phyloP scores from a whole-genome alignment of 2,113 vertebrate species.

The Microcebus lehilahytsara region DNA sequence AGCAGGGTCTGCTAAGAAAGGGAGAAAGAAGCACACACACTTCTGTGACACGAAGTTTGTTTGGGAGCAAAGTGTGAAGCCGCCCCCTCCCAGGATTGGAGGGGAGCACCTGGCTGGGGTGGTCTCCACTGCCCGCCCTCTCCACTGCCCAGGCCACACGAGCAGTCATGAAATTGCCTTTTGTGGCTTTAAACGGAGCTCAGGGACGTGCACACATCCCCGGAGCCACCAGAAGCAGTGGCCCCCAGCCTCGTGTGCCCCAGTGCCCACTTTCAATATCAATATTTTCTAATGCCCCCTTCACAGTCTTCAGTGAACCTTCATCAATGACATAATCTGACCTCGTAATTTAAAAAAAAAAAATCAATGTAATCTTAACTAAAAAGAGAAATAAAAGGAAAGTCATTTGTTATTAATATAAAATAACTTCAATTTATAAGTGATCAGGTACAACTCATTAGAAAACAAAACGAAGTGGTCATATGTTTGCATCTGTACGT shows the following conservation, averaged over 20 bases:
- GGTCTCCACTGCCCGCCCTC: background rate
- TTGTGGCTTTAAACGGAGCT: background rate
- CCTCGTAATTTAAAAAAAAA: background rate
- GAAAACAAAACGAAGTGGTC: background rate
- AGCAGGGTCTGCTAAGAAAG: background rate
- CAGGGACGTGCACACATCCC: background rate
- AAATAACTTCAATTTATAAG: conserved; percentile 28
- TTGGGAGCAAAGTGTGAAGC: background rate
- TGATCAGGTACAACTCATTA: background rate
- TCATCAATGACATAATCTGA: conserved; percentile 8
- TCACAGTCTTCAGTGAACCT: background rate
- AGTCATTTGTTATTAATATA: background rate
- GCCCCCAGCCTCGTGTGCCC: background rate
- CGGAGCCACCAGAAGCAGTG: background rate
- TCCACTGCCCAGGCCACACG: background rate
- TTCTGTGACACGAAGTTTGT: background rate
- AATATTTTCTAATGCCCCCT: background rate
- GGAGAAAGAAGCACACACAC: background rate
- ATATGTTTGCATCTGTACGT: background rate
- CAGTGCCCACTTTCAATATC: background rate
- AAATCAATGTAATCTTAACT: conserved; percentile 19
- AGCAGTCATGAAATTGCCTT: background rate
- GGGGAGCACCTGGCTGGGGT: background rate
- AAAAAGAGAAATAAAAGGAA: conserved; percentile 15
- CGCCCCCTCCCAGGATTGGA: background rate